Percentiles rank a stretch among this genome's conserved stretches.
Evolutionary conservation across 2,113 vertebrate genomes (phyloP).

Genomic region (Charadrius vociferus): DNA sequence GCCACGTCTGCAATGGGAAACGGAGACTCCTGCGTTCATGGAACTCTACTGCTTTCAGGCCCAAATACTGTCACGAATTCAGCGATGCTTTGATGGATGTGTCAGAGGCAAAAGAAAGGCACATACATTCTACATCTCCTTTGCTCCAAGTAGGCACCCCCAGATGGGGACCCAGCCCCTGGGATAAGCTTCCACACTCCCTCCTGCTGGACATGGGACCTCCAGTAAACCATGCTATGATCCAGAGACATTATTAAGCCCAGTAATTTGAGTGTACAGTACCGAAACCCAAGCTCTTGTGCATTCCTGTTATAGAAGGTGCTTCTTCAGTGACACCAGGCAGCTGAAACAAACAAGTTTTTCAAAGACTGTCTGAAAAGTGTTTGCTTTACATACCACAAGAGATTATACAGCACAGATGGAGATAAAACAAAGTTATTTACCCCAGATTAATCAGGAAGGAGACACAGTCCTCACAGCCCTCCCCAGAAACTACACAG

Average conservation of each 20-base stretch:
- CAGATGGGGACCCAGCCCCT: background rate
- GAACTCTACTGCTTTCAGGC: background rate
- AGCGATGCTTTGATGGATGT: background rate
- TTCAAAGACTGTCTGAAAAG: background rate
- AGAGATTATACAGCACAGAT: background rate
- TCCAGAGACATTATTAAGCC: background rate
- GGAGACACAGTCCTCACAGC: background rate
- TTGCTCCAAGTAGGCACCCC: background rate
- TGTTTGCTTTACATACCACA: background rate
- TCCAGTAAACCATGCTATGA: background rate
- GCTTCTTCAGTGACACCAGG: background rate
- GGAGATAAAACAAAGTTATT: background rate
- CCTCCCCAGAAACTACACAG: background rate
- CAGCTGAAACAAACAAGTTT: background rate
- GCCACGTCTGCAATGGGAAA: background rate
- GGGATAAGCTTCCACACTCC: background rate
- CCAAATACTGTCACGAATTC: background rate
- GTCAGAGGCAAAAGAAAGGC: fast-evolving
- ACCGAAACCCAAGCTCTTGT: background rate
- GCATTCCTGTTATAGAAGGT: background rate
- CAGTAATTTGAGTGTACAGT: fast-evolving
- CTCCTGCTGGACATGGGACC: background rate
- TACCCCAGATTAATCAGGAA: background rate
- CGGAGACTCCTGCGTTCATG: fast-evolving
- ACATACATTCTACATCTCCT: fast-evolving